Evolutionary conservation across 1,140 invertebrate species (phyloP), one percentile per base, ranked within the genome.

Genomic region (Nephila pilipes): DNA sequence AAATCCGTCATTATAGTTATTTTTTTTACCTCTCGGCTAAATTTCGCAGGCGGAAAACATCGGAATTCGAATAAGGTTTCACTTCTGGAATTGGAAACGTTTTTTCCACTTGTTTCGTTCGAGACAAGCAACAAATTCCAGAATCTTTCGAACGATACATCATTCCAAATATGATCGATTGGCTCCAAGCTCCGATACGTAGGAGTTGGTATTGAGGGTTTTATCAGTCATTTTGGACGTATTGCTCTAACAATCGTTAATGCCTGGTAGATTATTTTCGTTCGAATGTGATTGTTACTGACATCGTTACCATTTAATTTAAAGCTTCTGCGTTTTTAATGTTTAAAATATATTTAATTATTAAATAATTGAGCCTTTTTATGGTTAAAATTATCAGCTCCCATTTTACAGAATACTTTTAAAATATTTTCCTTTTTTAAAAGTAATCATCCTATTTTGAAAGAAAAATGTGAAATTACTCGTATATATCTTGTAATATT

Each of bases 111-210:
- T 12, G 65, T 75, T 29, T n/a, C 63, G n/a, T 65, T 65, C 14
- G n/a, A 65, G 65, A 75, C 65, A 75, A 32, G 65, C 16, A 75
- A 75, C 65, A 32, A 32, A 32, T 75, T 75, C 65, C 65, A 75
- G 65, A 32, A 29, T 18, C 18, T 5, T 29, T 75, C 14, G 14
- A 29, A 29, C 29, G 29, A 75, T 75, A 75, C 65, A 75, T 75
- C 65, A 75, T 75, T 75, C 65, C 65, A 75, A 75, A 75, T 20
- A 75, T 75, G 65, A 75, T 75, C 12, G 65, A 75, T 75, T 75
- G 25, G 3, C 63, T 25, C 10, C 16, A 16, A 75, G 14, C 65
- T 32, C 25, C 29, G 65, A 18, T 16, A 75, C 65, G 65, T 75
- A 29, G 65, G 65, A 18, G 65, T 75, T 36, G 65, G 16, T 75